phyloP scores from a whole-genome alignment of 2,113 vertebrate species.

The Corythaeola cristata region DNA sequence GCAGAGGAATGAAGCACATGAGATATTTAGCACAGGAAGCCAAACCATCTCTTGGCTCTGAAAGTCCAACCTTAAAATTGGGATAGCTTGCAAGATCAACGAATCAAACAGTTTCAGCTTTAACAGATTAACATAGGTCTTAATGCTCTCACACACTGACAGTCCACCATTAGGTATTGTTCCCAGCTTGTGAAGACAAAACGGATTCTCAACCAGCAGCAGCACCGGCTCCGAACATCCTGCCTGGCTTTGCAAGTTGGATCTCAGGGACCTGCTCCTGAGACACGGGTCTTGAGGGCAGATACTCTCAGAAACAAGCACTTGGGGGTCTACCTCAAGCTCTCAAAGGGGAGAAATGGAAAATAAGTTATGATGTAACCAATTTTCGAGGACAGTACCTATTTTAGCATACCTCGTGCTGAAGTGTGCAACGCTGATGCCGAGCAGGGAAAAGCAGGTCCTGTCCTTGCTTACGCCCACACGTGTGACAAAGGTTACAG shows the following conservation, averaged over 20 bases:
- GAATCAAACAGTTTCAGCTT: background rate
- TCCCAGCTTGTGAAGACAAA: background rate
- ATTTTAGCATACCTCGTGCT: accelerated
- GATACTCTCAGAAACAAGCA: background rate
- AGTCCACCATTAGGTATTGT: background rate
- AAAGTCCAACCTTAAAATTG: background rate
- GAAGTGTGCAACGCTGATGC: accelerated
- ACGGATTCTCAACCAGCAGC: background rate
- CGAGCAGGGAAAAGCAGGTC: background rate
- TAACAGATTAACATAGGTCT: background rate
- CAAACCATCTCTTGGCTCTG: background rate
- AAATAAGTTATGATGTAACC: background rate
- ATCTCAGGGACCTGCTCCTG: background rate
- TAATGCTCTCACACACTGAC: background rate
- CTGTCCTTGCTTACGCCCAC: background rate
- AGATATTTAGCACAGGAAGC: background rate
- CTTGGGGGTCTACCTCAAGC: background rate
- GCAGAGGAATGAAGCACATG: background rate
- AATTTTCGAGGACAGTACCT: background rate
- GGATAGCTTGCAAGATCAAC: background rate
- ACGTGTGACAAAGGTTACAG: accelerated
- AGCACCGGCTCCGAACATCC: background rate
- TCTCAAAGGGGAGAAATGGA: background rate
- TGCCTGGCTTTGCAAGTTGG: background rate
- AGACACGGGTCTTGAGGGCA: accelerated